These are phyloP conservation scores for Tetropium fuscum DNA, from an alignment of 2,888 invertebrate species.

Conservation along the genomic window DNA sequence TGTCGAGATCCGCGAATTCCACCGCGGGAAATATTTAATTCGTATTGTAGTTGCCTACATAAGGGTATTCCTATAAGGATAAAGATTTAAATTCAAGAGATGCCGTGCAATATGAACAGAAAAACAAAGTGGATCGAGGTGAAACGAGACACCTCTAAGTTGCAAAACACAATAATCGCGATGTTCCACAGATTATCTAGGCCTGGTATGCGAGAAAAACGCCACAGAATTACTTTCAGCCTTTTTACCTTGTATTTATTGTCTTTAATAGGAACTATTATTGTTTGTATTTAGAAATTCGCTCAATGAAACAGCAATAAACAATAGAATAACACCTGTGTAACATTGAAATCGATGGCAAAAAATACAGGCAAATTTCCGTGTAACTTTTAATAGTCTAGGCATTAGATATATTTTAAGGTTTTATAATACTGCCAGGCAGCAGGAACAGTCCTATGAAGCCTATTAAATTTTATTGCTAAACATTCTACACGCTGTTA, in stretches of 20 bases:
- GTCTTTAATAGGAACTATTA: slow-evolving; percentile 59
- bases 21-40: slow-evolving; percentile 41
- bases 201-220: slow-evolving; percentile 56
- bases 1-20: slow-evolving; percentile 39
- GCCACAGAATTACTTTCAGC: slow-evolving; percentile 50
- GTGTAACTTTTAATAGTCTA: slow-evolving; percentile 42
- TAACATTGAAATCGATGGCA: slow-evolving; percentile 52
- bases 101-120: slow-evolving; percentile 46
- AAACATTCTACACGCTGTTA: slow-evolving; percentile 22
- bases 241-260: slow-evolving; percentile 59
- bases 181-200: slow-evolving; percentile 53
- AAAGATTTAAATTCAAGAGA: slow-evolving; percentile 47
- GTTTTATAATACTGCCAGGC: slow-evolving; percentile 9
- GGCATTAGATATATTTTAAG: slow-evolving; percentile 17
- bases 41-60: slow-evolving; percentile 34
- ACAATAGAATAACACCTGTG: slow-evolving; percentile 59
- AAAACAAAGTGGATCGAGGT: slow-evolving; percentile 54
- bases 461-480: slow-evolving; percentile 25
- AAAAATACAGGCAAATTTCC: slow-evolving; percentile 51
- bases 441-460: slow-evolving; percentile 3
- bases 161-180: slow-evolving; percentile 49
- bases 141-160: slow-evolving; percentile 53
- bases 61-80: slow-evolving; percentile 42
- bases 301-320: slow-evolving; percentile 58
- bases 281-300: slow-evolving; percentile 57